phyloP scores from a whole-genome alignment of 1,140 invertebrate species.

The Arion vulgaris region DNA sequence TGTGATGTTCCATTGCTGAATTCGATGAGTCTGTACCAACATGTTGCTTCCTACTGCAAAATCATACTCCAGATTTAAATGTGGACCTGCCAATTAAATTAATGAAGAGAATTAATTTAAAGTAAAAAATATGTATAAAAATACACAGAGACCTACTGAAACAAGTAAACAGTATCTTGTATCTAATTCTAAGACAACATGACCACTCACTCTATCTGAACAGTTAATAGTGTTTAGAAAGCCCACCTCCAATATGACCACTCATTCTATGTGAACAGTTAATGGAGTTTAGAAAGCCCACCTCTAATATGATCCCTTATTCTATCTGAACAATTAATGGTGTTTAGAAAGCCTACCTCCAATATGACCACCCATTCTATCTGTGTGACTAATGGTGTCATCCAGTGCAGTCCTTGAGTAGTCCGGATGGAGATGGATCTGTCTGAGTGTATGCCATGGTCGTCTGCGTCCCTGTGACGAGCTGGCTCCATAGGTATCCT shows the following conservation, averaged over 20 bases:
- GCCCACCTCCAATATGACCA: too few species aligned
- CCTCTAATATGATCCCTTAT: too few species aligned
- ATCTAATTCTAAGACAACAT: too few species aligned
- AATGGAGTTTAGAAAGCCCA: too few species aligned
- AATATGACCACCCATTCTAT: conserved; percentile 68
- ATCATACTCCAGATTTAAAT: conserved; percentile 66
- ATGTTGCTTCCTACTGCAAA: conserved; percentile 67
- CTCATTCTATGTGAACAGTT: too few species aligned
- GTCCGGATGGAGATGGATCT: conserved; percentile 64
- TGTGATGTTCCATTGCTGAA: conserved; percentile 89
- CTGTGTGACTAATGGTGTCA: conserved; percentile 60
- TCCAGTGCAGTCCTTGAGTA: conserved; percentile 66
- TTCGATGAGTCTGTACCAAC: conserved; percentile 77
- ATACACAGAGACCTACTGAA: too few species aligned
- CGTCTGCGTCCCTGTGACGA: not conserved
- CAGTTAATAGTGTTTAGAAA: too few species aligned
- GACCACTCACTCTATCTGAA: too few species aligned
- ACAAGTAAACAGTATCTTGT: too few species aligned
- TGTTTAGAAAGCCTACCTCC: conserved; percentile 60
- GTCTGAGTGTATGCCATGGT: not conserved
- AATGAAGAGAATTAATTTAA: conserved; percentile 22
- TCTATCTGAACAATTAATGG: too few species aligned
- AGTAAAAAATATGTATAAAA: too few species aligned
- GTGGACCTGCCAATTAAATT: conserved; percentile 55
- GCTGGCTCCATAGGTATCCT: not conserved